Base-by-base conservation (phyloP, 2,888 invertebrate species). In the Poecilus cupreus region DNA sequence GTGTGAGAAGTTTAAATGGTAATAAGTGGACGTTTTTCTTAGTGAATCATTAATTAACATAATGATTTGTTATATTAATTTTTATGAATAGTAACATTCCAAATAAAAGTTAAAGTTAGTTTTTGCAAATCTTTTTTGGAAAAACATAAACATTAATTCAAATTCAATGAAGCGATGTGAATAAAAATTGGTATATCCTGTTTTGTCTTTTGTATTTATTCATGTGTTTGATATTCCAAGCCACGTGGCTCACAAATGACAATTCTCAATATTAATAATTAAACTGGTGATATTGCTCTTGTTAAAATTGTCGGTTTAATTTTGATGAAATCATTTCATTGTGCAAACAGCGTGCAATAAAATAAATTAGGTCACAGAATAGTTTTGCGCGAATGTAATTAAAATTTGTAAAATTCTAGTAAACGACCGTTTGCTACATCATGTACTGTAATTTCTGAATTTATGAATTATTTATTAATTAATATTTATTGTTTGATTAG, bases 351-450 rank as follows among this genome's bases (percentile, higher is more conserved):
- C 37, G 18, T 68, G 64, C 64, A 68, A 68, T 68, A 37, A 68
- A 68, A 68, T 68, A 68, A 68, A 68, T 68, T 68, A 68, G 37
- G 64, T 68, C 64, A 32, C 8, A 11, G 8, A 18, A 68, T 68
- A 68, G 32, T 68, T 68, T 68, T 51, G 51, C 51, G 16, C 10
- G 51, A 51, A 51, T 51, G 37, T 37, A 32, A 68, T 68, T 68
- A 68, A 68, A 68, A 68, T 68, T 39, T 32, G 64, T 32, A 68
- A 68, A 68, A 68, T 32, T 32, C 18, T 51, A 51, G 16, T 37
- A 37, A 60, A 68, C 13, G 18, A 37, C 37, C 64, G 32, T 32
- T 32, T 32, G 32, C 2, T 32, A 32, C 32, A 32, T 32, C 32
- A 20, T 68, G 10, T 37, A 20, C 18, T 68, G 64, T 68, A 37